Percentiles rank a stretch among this genome's conserved stretches.
Conservation (phyloP, 2,888 invertebrate species). For the Ditula angustiorana region DNA sequence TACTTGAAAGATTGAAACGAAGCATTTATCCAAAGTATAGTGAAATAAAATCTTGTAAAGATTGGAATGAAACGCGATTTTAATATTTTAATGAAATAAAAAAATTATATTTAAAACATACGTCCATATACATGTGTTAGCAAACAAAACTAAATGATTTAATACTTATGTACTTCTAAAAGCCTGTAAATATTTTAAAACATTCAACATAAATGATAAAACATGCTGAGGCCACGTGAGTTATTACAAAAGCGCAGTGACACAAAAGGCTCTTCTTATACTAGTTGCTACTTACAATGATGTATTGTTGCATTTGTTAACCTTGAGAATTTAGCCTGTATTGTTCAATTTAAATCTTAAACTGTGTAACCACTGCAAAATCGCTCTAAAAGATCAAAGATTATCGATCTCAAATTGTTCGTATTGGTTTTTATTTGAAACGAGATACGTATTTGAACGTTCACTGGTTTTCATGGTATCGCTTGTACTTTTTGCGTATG, state of each 20-base stretch:
- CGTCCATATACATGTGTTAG: too few species aligned
- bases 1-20: too few species aligned
- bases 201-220: constrained; percentile 47
- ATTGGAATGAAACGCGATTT: too few species aligned
- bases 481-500: too few species aligned
- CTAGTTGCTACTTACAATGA: constrained; percentile 53
- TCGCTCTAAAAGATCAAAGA: constrained; percentile 5
- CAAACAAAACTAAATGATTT: neutral
- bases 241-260: constrained; percentile 53
- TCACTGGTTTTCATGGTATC: constrained; percentile 6
- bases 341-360: constrained; percentile 58
- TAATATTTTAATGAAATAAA: too few species aligned
- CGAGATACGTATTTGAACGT: neutral
- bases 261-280: constrained; percentile 59
- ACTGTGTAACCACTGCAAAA: constrained; percentile 15
- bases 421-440: constrained; percentile 5
- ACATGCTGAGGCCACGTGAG: constrained; percentile 44
- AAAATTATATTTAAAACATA: too few species aligned
- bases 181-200: constrained; percentile 11
- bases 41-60: too few species aligned
- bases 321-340: constrained; percentile 66
- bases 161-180: neutral
- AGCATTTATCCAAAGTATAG: too few species aligned
- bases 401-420: constrained; percentile 26
- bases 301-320: constrained; percentile 68